phyloP scores from a whole-genome alignment of 2,888 invertebrate genomes.

The Pammene aurita region DNA sequence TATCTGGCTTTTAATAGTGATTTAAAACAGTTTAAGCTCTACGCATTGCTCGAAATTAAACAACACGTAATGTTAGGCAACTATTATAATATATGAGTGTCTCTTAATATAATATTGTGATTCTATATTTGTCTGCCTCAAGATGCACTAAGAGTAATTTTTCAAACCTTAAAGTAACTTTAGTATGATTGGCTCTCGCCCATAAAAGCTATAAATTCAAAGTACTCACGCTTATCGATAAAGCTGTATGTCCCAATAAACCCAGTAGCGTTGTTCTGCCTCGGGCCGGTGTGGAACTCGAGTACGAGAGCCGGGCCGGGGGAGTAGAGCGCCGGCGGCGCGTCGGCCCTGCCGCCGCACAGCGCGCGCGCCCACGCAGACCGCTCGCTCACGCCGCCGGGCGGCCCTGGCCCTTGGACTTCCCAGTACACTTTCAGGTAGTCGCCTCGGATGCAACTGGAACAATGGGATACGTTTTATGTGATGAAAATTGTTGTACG shows the following conservation, averaged over 20 bases:
- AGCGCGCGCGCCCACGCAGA: conserved; percentile 89
- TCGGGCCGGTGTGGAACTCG: conserved; percentile 87
- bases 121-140: too few relatives aligned
- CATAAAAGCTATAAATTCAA: neutral
- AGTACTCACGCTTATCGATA: conserved; percentile 88
- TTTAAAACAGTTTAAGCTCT: too few relatives aligned
- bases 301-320: conserved; percentile 88
- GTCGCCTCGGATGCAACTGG: conserved; percentile 89
- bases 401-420: conserved; percentile 87
- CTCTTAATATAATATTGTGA: too few relatives aligned
- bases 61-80: too few relatives aligned
- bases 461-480: conserved; percentile 60
- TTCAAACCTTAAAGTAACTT: too few relatives aligned
- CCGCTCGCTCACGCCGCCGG: conserved; percentile 88
- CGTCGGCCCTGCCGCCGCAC: conserved; percentile 87
- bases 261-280: conserved; percentile 84
- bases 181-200: too few relatives aligned
- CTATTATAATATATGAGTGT: too few relatives aligned
- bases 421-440: conserved; percentile 91
- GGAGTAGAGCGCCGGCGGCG: conserved; percentile 89
- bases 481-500: neutral
- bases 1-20: too few relatives aligned
- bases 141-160: too few relatives aligned
- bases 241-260: conserved; percentile 90
- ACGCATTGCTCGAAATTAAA: too few relatives aligned